These are phyloP conservation scores for Callosobruchus maculatus DNA, from an alignment of 2,888 invertebrate species.

Conservation along the genomic window DNA sequence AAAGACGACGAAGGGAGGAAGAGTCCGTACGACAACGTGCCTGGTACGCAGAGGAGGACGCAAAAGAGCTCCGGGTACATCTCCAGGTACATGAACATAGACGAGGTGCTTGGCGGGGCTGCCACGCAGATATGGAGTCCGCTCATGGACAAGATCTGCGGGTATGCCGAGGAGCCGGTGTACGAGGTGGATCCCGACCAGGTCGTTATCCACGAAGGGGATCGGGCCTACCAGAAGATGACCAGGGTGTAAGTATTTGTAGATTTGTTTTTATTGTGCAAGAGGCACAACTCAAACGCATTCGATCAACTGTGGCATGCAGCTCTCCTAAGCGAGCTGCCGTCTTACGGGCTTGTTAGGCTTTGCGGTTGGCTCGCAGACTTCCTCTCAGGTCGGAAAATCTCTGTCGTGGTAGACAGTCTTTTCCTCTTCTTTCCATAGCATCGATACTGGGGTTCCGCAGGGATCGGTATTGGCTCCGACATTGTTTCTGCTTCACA, in stretches of 20 bases:
- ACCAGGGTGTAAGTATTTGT: not conserved
- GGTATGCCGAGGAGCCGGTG: slow-evolving; percentile 48
- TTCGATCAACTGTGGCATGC: no score
- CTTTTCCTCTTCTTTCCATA: no score
- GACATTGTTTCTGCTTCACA: no score
- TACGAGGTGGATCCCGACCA: slow-evolving; percentile 55
- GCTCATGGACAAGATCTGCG: slow-evolving; percentile 58
- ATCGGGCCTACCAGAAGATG: not conserved
- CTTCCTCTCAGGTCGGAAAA: no score
- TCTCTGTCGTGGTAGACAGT: no score
- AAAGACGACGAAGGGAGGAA: slow-evolving; percentile 50
- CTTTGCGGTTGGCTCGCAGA: no score
- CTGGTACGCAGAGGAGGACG: slow-evolving; percentile 35
- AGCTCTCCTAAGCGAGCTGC: no score
- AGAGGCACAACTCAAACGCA: no score
- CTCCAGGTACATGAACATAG: slow-evolving; percentile 82
- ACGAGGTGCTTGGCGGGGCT: slow-evolving; percentile 76
- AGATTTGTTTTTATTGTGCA: no score
- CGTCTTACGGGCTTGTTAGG: no score
- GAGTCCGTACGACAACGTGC: slow-evolving; percentile 72
- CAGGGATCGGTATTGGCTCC: no score
- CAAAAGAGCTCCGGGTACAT: slow-evolving; percentile 62
- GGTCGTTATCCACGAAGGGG: slow-evolving; percentile 66
- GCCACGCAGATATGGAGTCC: slow-evolving; percentile 60
- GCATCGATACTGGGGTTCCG: no score